These are phyloP conservation scores for Drosophila kambysellisi DNA, from an alignment of 2,888 invertebrate species.

Conservation along the genomic window DNA sequence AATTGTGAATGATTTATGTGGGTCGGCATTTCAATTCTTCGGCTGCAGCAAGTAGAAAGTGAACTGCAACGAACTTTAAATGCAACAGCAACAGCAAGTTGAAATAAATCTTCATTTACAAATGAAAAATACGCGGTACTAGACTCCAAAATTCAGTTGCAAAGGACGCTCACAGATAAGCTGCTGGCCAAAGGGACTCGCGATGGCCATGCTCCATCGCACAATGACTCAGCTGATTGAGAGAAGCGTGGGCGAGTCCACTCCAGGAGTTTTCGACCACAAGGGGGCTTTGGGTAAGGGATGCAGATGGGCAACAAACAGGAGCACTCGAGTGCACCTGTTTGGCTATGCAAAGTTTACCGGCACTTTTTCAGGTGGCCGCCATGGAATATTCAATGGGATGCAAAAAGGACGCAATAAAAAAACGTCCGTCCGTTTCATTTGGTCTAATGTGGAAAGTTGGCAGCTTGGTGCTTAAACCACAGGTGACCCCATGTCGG, in stretches of 20 bases:
- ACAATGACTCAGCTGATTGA: slow-evolving; percentile 54
- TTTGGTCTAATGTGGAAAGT: slow-evolving; percentile 61
- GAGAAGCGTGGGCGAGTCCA: slow-evolving; percentile 24
- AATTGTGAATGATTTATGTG: slow-evolving; percentile 79
- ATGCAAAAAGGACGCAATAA: slow-evolving; percentile 44
- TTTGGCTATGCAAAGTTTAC: slow-evolving; percentile 71
- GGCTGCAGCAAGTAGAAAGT: slow-evolving; percentile 53
- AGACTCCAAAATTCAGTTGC: slow-evolving; percentile 21
- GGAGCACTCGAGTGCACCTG: slow-evolving; percentile 61
- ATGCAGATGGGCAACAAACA: not conserved
- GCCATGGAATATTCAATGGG: slow-evolving; percentile 56
- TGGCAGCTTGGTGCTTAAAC: slow-evolving; percentile 41
- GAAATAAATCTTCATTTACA: slow-evolving; percentile 22
- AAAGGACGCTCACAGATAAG: slow-evolving; percentile 10
- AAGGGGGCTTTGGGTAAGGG: not conserved
- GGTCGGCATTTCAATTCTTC: slow-evolving; percentile 64
- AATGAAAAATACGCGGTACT: slow-evolving; percentile 16
- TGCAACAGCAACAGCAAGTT: slow-evolving; percentile 31
- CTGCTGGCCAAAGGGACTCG: not conserved
- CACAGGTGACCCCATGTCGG: slow-evolving; percentile 52
- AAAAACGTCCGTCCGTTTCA: slow-evolving; percentile 40
- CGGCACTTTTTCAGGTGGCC: slow-evolving; percentile 58
- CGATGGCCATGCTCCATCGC: not conserved
- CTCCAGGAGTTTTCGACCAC: not conserved
- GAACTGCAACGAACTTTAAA: slow-evolving; percentile 49